A percentile compares a stretch with the other conserved stretches of the same genome.
Evolutionary conservation across 1,140 invertebrate species (phyloP).

Genomic region (Tetramorium alpestre): DNA sequence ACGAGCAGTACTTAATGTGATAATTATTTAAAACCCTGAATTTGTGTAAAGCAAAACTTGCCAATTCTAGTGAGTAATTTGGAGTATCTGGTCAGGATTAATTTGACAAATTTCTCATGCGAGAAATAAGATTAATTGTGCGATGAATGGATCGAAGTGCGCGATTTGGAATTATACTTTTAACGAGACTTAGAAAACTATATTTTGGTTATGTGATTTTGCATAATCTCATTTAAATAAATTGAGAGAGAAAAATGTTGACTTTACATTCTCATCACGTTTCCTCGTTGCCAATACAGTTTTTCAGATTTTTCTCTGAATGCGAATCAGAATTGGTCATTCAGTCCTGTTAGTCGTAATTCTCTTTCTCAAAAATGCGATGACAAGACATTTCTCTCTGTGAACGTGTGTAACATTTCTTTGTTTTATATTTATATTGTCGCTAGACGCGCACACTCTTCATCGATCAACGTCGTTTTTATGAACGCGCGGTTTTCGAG

Average conservation of each 20-base stretch:
- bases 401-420: not conserved
- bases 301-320: not conserved
- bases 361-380: not conserved
- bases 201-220: not conserved
- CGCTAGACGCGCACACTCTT: not conserved
- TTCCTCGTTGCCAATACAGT: not conserved
- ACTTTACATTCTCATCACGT: not conserved
- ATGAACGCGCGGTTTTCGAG: not conserved
- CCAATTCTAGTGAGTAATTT: not conserved
- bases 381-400: not conserved
- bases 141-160: not conserved
- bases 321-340: not conserved
- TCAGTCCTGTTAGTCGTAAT: not conserved
- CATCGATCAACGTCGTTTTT: slow-evolving; percentile 38
- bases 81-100: not conserved
- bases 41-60: not conserved
- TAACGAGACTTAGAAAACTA: not conserved
- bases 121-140: not conserved
- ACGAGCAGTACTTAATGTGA: not conserved
- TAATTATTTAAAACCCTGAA: not conserved
- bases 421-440: slow-evolving; percentile 9
- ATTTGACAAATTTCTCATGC: not conserved
- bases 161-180: not conserved
- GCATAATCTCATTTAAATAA: not conserved
- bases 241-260: slow-evolving; percentile 6